Base-by-base conservation (phyloP, 2,888 invertebrate genomes). In the Anorthoa munda region DNA sequence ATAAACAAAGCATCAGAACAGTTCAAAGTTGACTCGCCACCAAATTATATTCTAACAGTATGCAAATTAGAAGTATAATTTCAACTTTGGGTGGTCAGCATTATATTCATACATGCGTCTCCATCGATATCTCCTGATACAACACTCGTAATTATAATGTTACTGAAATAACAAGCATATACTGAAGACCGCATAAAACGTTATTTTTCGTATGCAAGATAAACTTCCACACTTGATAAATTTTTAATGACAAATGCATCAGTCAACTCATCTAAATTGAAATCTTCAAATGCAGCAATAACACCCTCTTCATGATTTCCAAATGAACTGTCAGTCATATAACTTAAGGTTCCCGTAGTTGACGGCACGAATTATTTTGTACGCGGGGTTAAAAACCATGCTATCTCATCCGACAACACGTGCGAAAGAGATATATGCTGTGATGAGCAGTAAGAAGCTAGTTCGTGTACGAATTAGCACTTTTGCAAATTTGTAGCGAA, bases 81-180 rank as follows among this genome's bases (percentile, higher is more conserved):
- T 91, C 84, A 61, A 68, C 84, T 88, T 87, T 93, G 94, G 2
- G 96, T 95, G 7, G 98, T 98, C 0, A 99, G 97, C 81, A 99
- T 92, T 21, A 99, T 97, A 92, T 26, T 99, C 99, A 99, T 99
- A 72, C 98, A 97, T 0, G 99, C 98, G 95, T 99, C 99, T 0
- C 99, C 99, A 94, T 99, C 98, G 90, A 98, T 99, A 93, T 99
- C 99, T 0, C 98, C 99, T 45, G 99, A 99, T 0, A 99, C 98
- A 9, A 99, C 97, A 91, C 98, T 98, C 0, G 98, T 98, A 46
- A 98, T 96, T 50, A 94, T 90, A 23, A 97, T 90, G 65, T 97
- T 90, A 15, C 93, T 92, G 88, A 98, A 98, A n/a, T 94, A 93
- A 89, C 98, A 99, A 74, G 93, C 95, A 53, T 97, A 96, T 0